These are phyloP conservation scores for Drosophila azteca DNA, from an alignment of 1,140 invertebrate genomes.

Conservation along the genomic window DNA sequence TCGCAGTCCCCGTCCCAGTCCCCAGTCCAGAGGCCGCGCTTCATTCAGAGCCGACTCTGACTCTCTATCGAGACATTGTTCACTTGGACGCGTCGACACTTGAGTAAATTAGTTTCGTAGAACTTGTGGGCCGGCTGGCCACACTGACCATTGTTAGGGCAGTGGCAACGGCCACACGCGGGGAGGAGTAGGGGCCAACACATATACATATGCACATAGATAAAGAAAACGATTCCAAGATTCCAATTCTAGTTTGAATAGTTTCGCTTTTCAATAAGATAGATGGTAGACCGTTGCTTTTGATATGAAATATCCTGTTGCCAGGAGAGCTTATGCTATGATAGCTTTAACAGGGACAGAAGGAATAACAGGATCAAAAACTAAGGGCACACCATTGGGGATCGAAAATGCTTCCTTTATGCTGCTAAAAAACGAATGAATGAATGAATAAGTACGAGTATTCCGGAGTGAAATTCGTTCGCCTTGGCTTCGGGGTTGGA, in stretches of 20 bases:
- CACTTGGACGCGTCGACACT: slow-evolving; percentile 62
- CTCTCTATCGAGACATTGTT: slow-evolving; percentile 51
- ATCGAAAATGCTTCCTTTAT: slow-evolving; percentile 1
- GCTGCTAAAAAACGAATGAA: slow-evolving; percentile 1
- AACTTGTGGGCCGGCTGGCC: slow-evolving; percentile 64
- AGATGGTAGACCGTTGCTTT: too few species aligned
- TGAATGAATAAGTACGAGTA: slow-evolving; percentile 9
- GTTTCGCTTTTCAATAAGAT: too few species aligned
- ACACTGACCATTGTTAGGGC: slow-evolving; percentile 8
- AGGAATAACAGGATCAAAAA: too few species aligned
- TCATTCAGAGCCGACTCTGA: slow-evolving; percentile 21
- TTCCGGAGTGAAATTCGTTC: slow-evolving; percentile 8
- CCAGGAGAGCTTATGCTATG: too few species aligned
- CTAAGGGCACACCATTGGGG: too few species aligned
- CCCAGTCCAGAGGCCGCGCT: slow-evolving; percentile 11
- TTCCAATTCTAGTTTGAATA: too few species aligned
- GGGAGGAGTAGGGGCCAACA: background rate
- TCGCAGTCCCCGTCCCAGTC: background rate
- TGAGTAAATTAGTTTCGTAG: slow-evolving; percentile 80
- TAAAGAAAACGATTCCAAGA: too few species aligned
- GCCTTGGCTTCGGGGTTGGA: slow-evolving; percentile 47
- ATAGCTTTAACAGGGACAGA: too few species aligned
- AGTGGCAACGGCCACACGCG: background rate
- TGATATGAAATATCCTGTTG: too few species aligned
- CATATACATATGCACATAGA: too few species aligned